These are phyloP conservation scores for Rutilus rutilus DNA, from an alignment of 2,113 vertebrate genomes.

Conservation along the genomic window DNA sequence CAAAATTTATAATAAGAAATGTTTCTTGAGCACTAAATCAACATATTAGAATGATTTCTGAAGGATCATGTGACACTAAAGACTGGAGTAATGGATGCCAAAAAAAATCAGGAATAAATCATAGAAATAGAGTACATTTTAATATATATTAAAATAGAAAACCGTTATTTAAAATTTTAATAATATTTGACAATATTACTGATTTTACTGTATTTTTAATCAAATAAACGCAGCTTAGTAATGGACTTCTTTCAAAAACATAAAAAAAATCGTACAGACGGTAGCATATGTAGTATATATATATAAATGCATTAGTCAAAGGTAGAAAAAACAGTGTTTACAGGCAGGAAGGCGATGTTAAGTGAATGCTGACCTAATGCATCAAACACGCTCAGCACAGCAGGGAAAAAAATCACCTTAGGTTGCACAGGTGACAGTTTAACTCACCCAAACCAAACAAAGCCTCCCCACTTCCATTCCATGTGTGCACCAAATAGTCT, in stretches of 20 bases:
- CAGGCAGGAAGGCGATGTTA: conserved; percentile 7
- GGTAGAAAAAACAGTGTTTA: neutral
- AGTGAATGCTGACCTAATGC: conserved; percentile 36
- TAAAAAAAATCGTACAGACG: too few species aligned
- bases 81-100: neutral
- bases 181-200: neutral
- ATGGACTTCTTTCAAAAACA: too few species aligned
- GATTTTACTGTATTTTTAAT: neutral
- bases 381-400: conserved; percentile 36
- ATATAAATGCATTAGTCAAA: conserved; percentile 45
- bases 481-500: conserved; percentile 25
- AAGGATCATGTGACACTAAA: neutral
- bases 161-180: neutral
- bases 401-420: conserved; percentile 21
- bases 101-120: neutral
- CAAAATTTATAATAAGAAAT: neutral
- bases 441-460: conserved; percentile 54
- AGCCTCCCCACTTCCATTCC: conserved; percentile 40
- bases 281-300: neutral
- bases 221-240: neutral
- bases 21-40: neutral
- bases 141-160: neutral
- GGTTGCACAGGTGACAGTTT: conserved; percentile 49
- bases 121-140: neutral
- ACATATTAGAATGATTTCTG: neutral